Base-by-base conservation (phyloP, 2,797 vertebrate species). In the Arnoldichthys spilopterus region DNA sequence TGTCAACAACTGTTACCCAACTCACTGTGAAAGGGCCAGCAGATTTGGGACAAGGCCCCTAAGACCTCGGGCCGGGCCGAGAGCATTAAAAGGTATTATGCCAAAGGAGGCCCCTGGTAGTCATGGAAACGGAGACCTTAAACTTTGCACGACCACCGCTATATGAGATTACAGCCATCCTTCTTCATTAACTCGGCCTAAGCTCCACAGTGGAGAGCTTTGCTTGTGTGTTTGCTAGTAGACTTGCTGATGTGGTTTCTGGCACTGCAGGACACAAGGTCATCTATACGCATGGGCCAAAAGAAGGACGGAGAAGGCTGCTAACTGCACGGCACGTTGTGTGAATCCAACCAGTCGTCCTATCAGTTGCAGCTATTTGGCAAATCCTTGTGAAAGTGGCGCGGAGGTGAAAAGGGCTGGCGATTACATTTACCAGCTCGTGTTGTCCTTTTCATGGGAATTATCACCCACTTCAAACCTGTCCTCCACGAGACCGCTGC, bases 371-470 rank as follows among this genome's bases (percentile, higher is more conserved):
- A 87, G 80, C 80, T 87, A 89, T 92, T 91, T 87, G 83, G 86
- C 84, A 24, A 80, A 87, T 76, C 80, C 87, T 83, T 81, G 90
- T 91, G 84, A 88, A 91, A 91, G 87, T 89, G 64, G 71, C 90
- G 84, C 86, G 84, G 69, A 72, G 88, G 90, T 90, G 89, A 87
- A 80, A 94, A 89, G 82, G 92, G 89, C 87, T 89, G 77, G 88
- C 86, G 56, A 78, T 88, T 74, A 77, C 76, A 76, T 88, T 86
- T 85, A 92, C 88, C 87, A 85, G 16, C 58, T 18, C 13, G 5
- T 59, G 24, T 28, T 16, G 24, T 30, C 16, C 26, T 61, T 18
- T 61, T 18, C 28, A 61, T 5, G 18, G 3, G 16, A 82, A 87
- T 88, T 85, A 87, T 85, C 82, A 86, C 84, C 72, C 32, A 67